Conservation (phyloP, 2,113 vertebrate species). For the Muntiacus muntjak region DNA sequence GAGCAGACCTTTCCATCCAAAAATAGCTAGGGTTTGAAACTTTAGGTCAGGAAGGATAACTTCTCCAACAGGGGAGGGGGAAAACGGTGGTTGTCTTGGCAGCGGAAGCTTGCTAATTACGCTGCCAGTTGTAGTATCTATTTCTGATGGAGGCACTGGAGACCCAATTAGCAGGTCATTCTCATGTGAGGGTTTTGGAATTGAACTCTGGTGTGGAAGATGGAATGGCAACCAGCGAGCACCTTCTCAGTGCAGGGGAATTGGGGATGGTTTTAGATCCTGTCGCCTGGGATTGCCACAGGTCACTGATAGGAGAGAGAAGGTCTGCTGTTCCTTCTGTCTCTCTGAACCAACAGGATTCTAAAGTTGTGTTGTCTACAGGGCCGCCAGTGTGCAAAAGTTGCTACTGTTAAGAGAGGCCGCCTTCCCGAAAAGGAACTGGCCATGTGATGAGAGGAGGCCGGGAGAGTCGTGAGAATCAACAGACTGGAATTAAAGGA, state of each 20-base stretch:
- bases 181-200: constrained; percentile 9
- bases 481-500: not conserved
- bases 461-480: not conserved
- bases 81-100: constrained; percentile 31
- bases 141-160: constrained; percentile 44
- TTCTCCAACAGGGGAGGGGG: not conserved
- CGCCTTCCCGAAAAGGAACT: not conserved
- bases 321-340: not conserved
- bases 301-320: not conserved
- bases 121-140: not conserved
- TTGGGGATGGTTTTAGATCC: not conserved
- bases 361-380: not conserved
- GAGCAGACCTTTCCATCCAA: not conserved
- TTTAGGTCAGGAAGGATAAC: constrained; percentile 49
- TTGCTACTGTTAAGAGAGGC: not conserved
- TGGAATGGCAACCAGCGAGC: not conserved
- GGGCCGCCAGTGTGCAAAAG: not conserved
- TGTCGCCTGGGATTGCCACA: not conserved
- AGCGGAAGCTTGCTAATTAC: constrained; percentile 48
- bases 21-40: constrained; percentile 43
- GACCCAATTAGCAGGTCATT: constrained; percentile 65
- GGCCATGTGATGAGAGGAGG: not conserved
- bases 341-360: not conserved
- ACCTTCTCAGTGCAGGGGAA: not conserved
- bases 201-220: constrained; percentile 1